phyloP scores from a whole-genome alignment of 2,113 vertebrate species.

The Atherinomorus stipes region DNA sequence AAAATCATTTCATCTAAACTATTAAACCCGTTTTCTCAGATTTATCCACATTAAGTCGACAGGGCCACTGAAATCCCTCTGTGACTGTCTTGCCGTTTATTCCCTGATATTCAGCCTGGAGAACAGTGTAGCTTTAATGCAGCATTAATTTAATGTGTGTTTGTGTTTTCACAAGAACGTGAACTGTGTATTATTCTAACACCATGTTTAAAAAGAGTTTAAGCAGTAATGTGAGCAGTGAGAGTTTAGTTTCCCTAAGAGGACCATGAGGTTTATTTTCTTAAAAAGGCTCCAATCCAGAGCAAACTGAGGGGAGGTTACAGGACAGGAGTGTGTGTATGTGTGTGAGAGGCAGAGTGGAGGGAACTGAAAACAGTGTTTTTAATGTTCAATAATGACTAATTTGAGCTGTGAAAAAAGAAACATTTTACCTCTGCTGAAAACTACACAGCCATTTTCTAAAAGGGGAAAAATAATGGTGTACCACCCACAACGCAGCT shows the following conservation, averaged over 20 bases:
- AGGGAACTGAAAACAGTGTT: not conserved
- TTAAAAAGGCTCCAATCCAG: constrained; percentile 53
- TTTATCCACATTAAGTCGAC: constrained; percentile 4
- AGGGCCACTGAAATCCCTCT: not conserved
- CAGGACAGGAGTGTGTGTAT: constrained; percentile 27
- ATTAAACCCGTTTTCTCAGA: not conserved
- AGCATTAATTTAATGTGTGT: constrained; percentile 24
- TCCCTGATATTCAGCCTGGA: constrained; percentile 7
- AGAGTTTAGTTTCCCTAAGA: constrained; percentile 46
- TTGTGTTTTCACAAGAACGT: constrained; percentile 6
- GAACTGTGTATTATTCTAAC: constrained; percentile 60
- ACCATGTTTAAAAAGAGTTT: constrained; percentile 49
- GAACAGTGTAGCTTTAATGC: constrained; percentile 29
- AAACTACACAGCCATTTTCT: constrained; percentile 34
- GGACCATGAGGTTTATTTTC: constrained; percentile 60
- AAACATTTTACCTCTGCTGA: constrained; percentile 54
- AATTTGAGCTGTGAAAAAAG: constrained; percentile 45
- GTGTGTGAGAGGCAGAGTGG: not conserved
- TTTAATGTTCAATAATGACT: constrained; percentile 26
- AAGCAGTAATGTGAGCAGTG: constrained; percentile 62
- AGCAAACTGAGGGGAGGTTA: constrained; percentile 52
- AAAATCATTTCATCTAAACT: not conserved
- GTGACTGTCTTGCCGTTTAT: constrained; percentile 18
- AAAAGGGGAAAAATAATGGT: constrained; percentile 51
- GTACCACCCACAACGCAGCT: constrained; percentile 74